Conservation (phyloP, 2,888 invertebrate species). For the Notocelia uddmanniana region DNA sequence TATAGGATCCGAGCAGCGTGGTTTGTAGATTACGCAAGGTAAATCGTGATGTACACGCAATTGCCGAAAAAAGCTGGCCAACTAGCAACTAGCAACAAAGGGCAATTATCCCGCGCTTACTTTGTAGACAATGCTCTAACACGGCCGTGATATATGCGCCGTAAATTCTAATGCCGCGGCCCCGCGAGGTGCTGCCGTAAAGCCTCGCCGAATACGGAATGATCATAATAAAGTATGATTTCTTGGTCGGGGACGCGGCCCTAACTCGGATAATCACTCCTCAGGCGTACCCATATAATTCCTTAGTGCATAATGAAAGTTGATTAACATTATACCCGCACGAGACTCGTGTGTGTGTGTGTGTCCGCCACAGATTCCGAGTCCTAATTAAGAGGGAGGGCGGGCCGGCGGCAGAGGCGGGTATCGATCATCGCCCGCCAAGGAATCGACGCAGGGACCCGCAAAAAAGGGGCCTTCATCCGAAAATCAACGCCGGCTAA, state of each 20-base stretch:
- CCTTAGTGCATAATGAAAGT: slow-evolving; percentile 87
- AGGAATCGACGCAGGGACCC: slow-evolving; percentile 85
- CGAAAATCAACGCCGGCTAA: slow-evolving; percentile 82
- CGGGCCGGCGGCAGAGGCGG: slow-evolving; percentile 75
- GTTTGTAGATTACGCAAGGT: background rate
- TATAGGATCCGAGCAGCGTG: background rate
- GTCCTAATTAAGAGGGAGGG: slow-evolving; percentile 94
- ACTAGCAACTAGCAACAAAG: slow-evolving; percentile 62
- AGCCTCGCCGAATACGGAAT: slow-evolving; percentile 72
- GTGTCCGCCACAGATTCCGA: slow-evolving; percentile 94
- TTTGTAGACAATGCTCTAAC: slow-evolving; percentile 71
- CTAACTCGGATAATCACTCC: slow-evolving; percentile 84
- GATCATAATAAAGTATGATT: slow-evolving; percentile 85
- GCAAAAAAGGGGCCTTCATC: slow-evolving; percentile 84
- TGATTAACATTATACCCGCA: slow-evolving; percentile 82
- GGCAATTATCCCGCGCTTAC: slow-evolving; percentile 71
- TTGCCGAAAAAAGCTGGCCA: slow-evolving; percentile 49
- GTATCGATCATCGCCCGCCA: slow-evolving; percentile 84
- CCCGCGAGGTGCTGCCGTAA: slow-evolving; percentile 74
- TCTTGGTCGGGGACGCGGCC: slow-evolving; percentile 82
- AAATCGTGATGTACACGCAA: slow-evolving; percentile 8
- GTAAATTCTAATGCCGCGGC: slow-evolving; percentile 79
- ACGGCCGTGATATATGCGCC: slow-evolving; percentile 75
- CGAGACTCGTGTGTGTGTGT: slow-evolving; percentile 86
- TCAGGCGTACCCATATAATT: slow-evolving; percentile 85